Conservation (phyloP, 2,113 vertebrate genomes). For the Physeter macrocephalus region DNA sequence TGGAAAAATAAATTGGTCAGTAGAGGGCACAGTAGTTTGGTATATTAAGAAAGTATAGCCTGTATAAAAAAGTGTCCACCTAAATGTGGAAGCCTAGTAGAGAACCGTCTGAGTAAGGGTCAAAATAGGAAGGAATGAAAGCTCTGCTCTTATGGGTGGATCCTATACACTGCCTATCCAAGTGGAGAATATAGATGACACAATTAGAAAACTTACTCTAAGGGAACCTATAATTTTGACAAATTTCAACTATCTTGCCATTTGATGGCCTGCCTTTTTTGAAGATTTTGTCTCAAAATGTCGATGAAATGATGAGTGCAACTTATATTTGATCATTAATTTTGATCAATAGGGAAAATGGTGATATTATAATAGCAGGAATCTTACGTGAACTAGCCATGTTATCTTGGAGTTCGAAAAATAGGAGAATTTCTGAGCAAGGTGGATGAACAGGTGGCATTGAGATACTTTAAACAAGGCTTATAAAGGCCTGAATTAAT, state of each 20-base stretch:
- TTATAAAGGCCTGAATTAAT: background rate
- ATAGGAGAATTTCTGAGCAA: background rate
- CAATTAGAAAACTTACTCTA: background rate
- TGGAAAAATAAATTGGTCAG: background rate
- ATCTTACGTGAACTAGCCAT: background rate
- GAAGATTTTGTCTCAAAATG: background rate
- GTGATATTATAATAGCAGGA: background rate
- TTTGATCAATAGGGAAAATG: background rate
- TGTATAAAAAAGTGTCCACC: background rate
- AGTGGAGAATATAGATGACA: background rate
- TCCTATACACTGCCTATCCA: background rate
- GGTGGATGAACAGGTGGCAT: background rate
- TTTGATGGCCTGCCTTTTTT: background rate
- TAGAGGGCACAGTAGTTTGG: background rate
- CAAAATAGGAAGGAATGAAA: background rate
- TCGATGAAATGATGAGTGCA: background rate
- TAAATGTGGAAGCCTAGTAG: background rate
- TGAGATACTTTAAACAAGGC: background rate
- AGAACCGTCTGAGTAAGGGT: background rate
- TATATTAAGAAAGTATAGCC: background rate
- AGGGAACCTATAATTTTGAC: background rate
- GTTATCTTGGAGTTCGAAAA: background rate
- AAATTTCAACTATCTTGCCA: background rate
- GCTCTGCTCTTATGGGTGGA: background rate
- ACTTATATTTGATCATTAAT: background rate